These are phyloP conservation scores for Myotis yumanensis DNA, from an alignment of 2,113 vertebrate genomes.

Conservation along the genomic window DNA sequence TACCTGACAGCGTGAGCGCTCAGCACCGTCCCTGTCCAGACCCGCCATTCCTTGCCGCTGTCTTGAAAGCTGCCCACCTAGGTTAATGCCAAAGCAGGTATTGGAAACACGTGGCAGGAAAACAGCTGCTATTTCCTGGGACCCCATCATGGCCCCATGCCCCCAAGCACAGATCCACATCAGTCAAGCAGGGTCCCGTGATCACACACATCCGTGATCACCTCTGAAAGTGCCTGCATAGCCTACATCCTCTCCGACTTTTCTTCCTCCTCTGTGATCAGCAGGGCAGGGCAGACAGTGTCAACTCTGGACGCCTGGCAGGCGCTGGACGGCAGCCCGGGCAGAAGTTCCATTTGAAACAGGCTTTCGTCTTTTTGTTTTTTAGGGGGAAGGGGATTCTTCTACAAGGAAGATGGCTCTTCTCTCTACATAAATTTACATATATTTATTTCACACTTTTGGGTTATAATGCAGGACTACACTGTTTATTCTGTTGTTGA, in stretches of 20 bases:
- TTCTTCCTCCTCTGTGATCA: not conserved
- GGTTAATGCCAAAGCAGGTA: not conserved
- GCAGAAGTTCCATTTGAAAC: constrained; percentile 13
- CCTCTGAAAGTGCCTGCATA: not conserved
- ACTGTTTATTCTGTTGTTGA: constrained; percentile 8
- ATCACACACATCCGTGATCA: not conserved
- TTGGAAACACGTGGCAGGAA: not conserved
- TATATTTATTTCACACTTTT: not conserved
- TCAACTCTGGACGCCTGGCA: not conserved
- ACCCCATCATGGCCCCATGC: not conserved
- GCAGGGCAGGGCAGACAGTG: not conserved
- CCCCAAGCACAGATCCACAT: not conserved
- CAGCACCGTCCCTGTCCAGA: not conserved
- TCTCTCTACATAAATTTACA: not conserved
- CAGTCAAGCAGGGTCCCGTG: not conserved
- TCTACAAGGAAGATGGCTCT: not conserved
- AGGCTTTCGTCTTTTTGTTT: not conserved
- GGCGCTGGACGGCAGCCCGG: not conserved
- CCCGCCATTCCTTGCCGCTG: not conserved
- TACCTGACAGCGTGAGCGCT: not conserved
- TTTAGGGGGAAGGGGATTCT: not conserved
- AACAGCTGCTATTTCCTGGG: not conserved
- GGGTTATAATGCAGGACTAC: not conserved
- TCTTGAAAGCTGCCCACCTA: not conserved
- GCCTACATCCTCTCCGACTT: not conserved